Base-by-base conservation (phyloP, 2,113 vertebrate genomes). In the Xiphophorus maculatus region DNA sequence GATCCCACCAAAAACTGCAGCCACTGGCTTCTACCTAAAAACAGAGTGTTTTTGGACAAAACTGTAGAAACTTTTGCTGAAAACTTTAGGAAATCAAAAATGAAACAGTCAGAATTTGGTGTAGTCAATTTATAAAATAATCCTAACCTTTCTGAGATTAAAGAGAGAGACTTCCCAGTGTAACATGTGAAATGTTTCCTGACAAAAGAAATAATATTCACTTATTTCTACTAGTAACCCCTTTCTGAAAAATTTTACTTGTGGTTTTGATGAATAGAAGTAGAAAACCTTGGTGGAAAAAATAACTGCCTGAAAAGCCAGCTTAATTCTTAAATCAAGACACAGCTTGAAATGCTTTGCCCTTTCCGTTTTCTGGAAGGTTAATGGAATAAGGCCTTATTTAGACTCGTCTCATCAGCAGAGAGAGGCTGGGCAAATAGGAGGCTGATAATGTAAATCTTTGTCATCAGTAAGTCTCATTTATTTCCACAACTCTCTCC, bases 351-450 rank as follows among this genome's bases (percentile, higher is more conserved):
- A 66, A 64, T 54, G 61, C 8, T 65, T 30, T 75, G 62, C 22
- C 68, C 80, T 84, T 86, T 66, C 15, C 44, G 77, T 71, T 80
- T 32, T 66, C 27, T 60, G 51, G 62, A 87, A 82, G 86, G 82
- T 85, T 87, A 87, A 85, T 84, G 74, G 54, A 82, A 70, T 12
- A 27, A 13, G 11, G 8, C 33, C 30, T 79, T 80, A 79, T 78
- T 83, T 65, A 72, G 69, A 71, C 64, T n/a, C 33, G 29, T 78
- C 12, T 77, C 74, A 81, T 83, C 74, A 82, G 74, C 79, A 83
- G 25, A 70, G 44, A 37, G 27, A 72, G 70, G n/a, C 33, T 35
- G 15, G 66, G 44, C 19, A 77, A 84, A 71, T 44, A n/a, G 60
- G 66, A 75, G 73, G 62, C 42, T 70, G 77, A 85, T 66, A 64